Percentiles rank a stretch among this genome's conserved stretches.
Evolutionary conservation across 2,888 invertebrate species (phyloP).

Genomic region (Microctonus hyperodae): DNA sequence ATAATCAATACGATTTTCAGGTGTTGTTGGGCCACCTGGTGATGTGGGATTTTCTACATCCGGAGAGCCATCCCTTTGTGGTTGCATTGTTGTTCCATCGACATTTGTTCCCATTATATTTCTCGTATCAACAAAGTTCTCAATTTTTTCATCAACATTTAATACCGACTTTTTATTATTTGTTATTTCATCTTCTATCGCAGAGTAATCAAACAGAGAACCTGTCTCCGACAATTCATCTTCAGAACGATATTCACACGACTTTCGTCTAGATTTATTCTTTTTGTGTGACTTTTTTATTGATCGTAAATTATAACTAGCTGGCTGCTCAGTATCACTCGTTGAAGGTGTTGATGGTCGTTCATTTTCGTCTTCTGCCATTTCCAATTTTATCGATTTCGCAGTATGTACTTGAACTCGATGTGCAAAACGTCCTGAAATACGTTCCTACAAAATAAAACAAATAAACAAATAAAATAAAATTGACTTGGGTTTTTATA

Average conservation of each 20-base stretch:
- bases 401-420: conserved; percentile 22
- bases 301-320: conserved; percentile 40
- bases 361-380: conserved; percentile 34
- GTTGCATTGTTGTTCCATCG: neutral
- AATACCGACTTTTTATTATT: conserved; percentile 15
- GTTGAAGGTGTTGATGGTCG: conserved; percentile 39
- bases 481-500: no score
- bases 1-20: conserved; percentile 50
- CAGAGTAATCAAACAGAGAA: conserved; percentile 42
- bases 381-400: conserved; percentile 17
- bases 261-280: conserved; percentile 40
- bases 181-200: neutral
- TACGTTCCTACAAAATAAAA: conserved; percentile 42
- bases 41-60: neutral
- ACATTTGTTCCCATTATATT: neutral
- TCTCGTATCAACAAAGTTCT: neutral
- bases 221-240: conserved; percentile 46
- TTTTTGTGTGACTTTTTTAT: conserved; percentile 43
- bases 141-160: conserved; percentile 26
- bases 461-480: no score
- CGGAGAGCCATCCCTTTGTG: neutral
- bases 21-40: conserved; percentile 41
- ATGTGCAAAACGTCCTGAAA: conserved; percentile 41
- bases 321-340: conserved; percentile 35
- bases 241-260: conserved; percentile 38